Percentiles rank a stretch among this genome's conserved stretches.
Conservation (phyloP, 1,140 invertebrate genomes). For the Pissodes strobi region DNA sequence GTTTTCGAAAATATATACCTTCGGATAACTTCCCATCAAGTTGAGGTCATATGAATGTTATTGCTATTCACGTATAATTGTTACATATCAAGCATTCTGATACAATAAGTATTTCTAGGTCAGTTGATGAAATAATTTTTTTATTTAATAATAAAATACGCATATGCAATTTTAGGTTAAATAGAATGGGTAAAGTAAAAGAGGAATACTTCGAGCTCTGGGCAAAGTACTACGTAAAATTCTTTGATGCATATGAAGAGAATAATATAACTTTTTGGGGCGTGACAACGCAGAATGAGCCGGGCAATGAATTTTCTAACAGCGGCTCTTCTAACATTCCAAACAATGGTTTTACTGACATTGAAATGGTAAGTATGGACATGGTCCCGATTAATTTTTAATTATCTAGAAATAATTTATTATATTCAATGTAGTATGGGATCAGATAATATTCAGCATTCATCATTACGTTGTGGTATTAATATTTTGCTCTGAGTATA, state of each 20-base stretch:
- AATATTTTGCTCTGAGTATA: too few relatives aligned
- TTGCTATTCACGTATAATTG: too few relatives aligned
- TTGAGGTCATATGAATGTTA: too few relatives aligned
- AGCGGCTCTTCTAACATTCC: slow-evolving; percentile 56
- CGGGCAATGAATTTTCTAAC: slow-evolving; percentile 55
- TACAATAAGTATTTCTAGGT: background rate
- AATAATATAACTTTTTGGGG: slow-evolving; percentile 53
- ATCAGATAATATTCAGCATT: background rate
- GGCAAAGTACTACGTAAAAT: slow-evolving; percentile 51
- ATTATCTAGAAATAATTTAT: slow-evolving; percentile 53
- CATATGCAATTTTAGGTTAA: slow-evolving; percentile 2
- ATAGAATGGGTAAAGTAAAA: slow-evolving; percentile 37
- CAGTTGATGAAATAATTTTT: background rate
- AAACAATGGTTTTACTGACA: slow-evolving; percentile 9
- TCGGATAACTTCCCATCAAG: too few relatives aligned
- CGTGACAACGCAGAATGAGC: slow-evolving; percentile 56
- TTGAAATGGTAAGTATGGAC: slow-evolving; percentile 48
- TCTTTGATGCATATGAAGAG: slow-evolving; percentile 53
- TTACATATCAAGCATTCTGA: too few relatives aligned
- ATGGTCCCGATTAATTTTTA: slow-evolving; percentile 21
- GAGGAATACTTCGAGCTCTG: slow-evolving; percentile 46
- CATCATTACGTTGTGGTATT: too few relatives aligned
- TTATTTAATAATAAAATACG: too few relatives aligned
- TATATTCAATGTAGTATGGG: background rate
- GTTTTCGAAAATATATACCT: too few relatives aligned